Conservation (phyloP, 1,140 invertebrate species). For the Vollenhovia emeryi region DNA sequence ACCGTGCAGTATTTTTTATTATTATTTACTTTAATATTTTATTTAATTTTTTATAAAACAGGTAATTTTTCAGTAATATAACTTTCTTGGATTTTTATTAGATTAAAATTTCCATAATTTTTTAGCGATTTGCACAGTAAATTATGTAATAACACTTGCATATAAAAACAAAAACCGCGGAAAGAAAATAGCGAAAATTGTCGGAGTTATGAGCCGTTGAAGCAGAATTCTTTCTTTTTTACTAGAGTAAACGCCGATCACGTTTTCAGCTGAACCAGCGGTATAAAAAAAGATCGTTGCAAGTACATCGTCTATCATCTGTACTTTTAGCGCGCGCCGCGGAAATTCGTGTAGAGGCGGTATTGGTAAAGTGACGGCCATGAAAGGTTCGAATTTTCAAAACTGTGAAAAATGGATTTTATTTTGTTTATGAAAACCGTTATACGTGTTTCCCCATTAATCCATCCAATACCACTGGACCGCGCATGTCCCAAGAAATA, state of each 20-base stretch:
- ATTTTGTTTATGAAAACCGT: constrained; percentile 48
- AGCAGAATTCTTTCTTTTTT: background rate
- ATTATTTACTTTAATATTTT: no score
- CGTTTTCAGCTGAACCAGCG: background rate
- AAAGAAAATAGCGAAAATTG: constrained; percentile 11
- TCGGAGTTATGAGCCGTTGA: background rate
- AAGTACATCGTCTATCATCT: constrained; percentile 25
- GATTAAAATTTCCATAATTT: background rate
- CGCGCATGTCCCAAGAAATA: constrained; percentile 32
- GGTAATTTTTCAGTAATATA: background rate
- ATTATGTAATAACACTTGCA: constrained; percentile 17
- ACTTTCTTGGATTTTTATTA: background rate
- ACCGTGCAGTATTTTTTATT: background rate
- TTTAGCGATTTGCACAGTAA: background rate
- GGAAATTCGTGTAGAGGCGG: constrained; percentile 7
- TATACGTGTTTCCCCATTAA: constrained; percentile 24
- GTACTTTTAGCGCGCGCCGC: constrained; percentile 5
- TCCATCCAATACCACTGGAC: background rate
- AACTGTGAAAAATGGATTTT: constrained; percentile 44
- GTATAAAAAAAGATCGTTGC: constrained; percentile 8
- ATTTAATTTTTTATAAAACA: background rate
- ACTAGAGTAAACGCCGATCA: background rate
- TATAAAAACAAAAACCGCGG: background rate
- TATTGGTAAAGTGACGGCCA: constrained; percentile 23
- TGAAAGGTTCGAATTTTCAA: constrained; percentile 37